Conservation (phyloP, 92 coral and sea anemone genomes). For the Parazoanthus darwini region DNA sequence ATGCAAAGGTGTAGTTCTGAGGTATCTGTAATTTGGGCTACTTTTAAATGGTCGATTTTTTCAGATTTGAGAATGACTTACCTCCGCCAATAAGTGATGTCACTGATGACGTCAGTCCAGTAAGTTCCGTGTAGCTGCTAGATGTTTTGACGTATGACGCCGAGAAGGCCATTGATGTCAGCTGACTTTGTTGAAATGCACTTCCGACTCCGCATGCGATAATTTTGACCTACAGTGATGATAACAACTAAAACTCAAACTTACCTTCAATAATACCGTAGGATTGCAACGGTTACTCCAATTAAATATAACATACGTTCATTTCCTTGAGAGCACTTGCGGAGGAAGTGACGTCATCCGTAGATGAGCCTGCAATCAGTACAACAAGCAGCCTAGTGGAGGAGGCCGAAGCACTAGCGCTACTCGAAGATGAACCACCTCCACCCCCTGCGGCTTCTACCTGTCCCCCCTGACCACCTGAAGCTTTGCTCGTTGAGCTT, state of each 20-base stretch:
- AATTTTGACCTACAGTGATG: conserved; percentile 1
- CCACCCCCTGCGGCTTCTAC: neutral
- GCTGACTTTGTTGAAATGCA: conserved; percentile 51
- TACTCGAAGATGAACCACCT: neutral
- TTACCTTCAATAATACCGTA: neutral
- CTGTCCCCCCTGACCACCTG: neutral
- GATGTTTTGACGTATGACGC: conserved; percentile 55
- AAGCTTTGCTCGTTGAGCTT: neutral
- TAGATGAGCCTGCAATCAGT: conserved; percentile 27
- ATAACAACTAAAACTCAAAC: neutral
- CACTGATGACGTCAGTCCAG: conserved; percentile 55
- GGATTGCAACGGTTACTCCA: neutral
- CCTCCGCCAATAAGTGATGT: conserved; percentile 23
- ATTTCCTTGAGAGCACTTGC: conserved; percentile 21
- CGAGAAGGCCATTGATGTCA: conserved; percentile 67
- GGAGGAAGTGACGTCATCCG: conserved; percentile 26
- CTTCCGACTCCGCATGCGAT: conserved; percentile 68
- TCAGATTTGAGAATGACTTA: neutral
- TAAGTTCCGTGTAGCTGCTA: conserved; percentile 47
- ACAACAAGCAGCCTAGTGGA: conserved; percentile 7
- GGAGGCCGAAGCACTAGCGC: neutral
- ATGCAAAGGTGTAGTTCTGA: no score
- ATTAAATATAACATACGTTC: neutral
- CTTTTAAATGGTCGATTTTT: no score
- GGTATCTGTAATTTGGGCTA: no score